phyloP scores from a whole-genome alignment of 2,797 vertebrate genomes.

The Channallabes apus region DNA sequence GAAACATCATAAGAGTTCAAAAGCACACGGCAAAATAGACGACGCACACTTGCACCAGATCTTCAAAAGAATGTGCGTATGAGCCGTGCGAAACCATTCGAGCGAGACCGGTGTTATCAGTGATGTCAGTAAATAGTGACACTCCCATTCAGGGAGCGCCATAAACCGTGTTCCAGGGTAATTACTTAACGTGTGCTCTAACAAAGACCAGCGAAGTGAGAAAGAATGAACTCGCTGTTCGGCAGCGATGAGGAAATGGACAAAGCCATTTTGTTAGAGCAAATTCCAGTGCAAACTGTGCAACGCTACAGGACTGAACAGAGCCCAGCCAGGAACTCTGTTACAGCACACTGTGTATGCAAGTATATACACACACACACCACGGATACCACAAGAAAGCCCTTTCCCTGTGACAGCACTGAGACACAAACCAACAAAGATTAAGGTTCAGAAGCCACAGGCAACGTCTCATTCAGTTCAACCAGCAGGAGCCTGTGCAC shows the following conservation, averaged over 20 bases:
- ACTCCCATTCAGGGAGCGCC: neutral
- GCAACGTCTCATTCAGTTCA: neutral
- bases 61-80: neutral
- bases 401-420: slow-evolving; percentile 7
- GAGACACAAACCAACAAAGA: slow-evolving; percentile 10
- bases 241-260: slow-evolving; percentile 18
- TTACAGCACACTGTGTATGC: neutral
- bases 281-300: neutral
- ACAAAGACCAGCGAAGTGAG: neutral
- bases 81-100: neutral
- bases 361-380: neutral
- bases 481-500: neutral
- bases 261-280: slow-evolving; percentile 4
- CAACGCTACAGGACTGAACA: neutral
- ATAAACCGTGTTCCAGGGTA: slow-evolving; percentile 24
- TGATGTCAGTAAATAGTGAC: slow-evolving; percentile 11
- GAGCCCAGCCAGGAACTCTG: neutral
- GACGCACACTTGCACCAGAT: neutral
- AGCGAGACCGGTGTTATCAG: slow-evolving; percentile 7
- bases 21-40: neutral
- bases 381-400: slow-evolving; percentile 26
- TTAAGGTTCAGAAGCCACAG: slow-evolving; percentile 28
- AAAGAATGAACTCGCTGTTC: slow-evolving; percentile 25
- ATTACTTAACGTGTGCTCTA: slow-evolving; percentile 29
- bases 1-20: neutral